Evolutionary conservation across 1,140 invertebrate species (phyloP), one percentile per base, ranked within the genome.

Genomic region (Drosophila malerkotliana): DNA sequence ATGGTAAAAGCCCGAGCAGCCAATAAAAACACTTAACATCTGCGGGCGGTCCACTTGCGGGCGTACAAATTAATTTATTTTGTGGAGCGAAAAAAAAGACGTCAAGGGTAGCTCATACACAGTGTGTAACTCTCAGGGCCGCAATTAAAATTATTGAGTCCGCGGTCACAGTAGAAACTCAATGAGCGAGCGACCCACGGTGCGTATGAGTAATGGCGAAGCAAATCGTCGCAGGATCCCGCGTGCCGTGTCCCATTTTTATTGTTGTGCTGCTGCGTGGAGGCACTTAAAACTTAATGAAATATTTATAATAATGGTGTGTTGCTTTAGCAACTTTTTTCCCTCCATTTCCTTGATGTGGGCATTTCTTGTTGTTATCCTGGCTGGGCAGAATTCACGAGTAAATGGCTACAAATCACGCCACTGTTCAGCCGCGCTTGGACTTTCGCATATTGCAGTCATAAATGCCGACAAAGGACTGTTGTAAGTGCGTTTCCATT

Each of bases 231-330:
- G 21, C 30, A 12, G 34, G 21, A 32, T 39, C 26, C 39, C 63
- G 59, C 61, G 54, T 59, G 49, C n/a, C 66, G 30, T 52, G 67
- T 30, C 55, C 51, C 73, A 85, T 66, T 85, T 87, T 87, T 87
- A 87, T 88, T 85, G 74, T 87, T 77, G 61, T 66, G 59, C 54
- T 80, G 51, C 67, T 85, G 66, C 57, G 78, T 77, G 59, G 41
- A 78, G 82, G 81, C 82, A 85, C 81, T 85, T 78, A 85, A 87
- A 85, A 82, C 69, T 82, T 85, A 87, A 87, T 87, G 83, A 87
- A 88, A 87, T 88, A 87, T 87, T 88, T 88, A 87, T 64, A 82
- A 66, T 82, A 88, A 88, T 88, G 74, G 74, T 79, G 71, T 72
- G 64, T 72, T 64, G 64, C 69, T 87, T 71, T 57, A 72, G 64